Evolutionary conservation across 2,797 vertebrate species (phyloP), one percentile per base, ranked within the genome.

Genomic region (Sebastes trivittatus): DNA sequence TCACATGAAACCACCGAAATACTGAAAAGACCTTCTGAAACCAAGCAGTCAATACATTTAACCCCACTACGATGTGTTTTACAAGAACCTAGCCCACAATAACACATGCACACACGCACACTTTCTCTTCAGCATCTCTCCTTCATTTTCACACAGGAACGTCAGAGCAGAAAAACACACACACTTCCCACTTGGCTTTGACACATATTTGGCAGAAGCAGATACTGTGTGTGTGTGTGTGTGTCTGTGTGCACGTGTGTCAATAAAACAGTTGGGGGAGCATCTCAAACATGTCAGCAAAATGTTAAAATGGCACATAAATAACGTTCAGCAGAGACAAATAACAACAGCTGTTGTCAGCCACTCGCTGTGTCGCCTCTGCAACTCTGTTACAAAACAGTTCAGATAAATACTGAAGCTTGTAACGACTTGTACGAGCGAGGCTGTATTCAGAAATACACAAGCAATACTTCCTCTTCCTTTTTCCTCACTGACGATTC

Each of bases 71-170:
- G 13, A 6, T n/a, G 46, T 5, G 11, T 55, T 70, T 75, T 46
- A 78, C 34, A 72, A 55, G 22, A 63, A 64, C 23, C 58, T 7
- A 2, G 5, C 18, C n/a, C 20, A 32, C 56, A 22, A 38, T 34
- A 23, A 55, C 2, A 52, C 59, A 38, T 0, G 32, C 61, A 58
- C 27, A 14, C 22, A 38, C 9, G 32, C 61, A 58, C 27, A 14
- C 20, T 11, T 49, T 61, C 27, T 70, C 64, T 62, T 64, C 22
- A 52, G 32, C 56, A 49, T 71, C 46, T 46, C 72, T 2, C 25
- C 70, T 82, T 63, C 67, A 79, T 82, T 90, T 90, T 92, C 87
- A 88, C 89, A 84, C 75, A 84, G 75, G 87, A 90, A 92, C 77
- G 85, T 75, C 58, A 83, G 49, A 82, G 82, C 83, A 85, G 34